phyloP scores from a whole-genome alignment of 2,113 vertebrate species.

The Perca flavescens region DNA sequence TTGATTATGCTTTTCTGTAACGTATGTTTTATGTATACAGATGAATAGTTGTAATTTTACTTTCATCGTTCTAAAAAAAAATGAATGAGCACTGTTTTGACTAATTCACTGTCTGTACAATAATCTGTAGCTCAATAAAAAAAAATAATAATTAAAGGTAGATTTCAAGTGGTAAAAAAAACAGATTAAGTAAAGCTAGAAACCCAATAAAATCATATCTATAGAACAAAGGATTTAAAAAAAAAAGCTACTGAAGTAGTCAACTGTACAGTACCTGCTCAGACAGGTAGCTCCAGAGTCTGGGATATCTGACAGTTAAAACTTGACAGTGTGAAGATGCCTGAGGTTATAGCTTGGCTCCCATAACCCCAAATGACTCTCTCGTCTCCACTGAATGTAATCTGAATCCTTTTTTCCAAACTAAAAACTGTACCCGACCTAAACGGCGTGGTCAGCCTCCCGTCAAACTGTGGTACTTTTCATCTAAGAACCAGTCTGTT shows the following conservation, averaged over 20 bases:
- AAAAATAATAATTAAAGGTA: not conserved
- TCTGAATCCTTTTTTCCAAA: not conserved
- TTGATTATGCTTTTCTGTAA: too few species aligned
- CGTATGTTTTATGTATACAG: too few species aligned
- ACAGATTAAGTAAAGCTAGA: not conserved
- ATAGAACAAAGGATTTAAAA: not conserved
- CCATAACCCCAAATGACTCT: not conserved
- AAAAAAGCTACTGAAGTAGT: not conserved
- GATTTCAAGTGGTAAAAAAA: constrained; percentile 1
- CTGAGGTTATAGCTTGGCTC: not conserved
- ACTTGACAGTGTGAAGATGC: constrained; percentile 9
- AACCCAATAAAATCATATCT: not conserved
- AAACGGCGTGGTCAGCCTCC: not conserved
- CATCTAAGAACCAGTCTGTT: not conserved
- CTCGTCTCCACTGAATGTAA: not conserved
- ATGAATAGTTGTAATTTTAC: too few species aligned
- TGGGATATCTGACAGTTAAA: not conserved
- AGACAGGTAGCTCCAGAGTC: not conserved
- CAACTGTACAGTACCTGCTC: not conserved
- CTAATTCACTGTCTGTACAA: too few species aligned
- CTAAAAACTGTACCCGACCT: not conserved
- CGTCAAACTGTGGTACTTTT: not conserved
- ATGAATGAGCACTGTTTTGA: too few species aligned
- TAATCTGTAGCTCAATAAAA: too few species aligned
- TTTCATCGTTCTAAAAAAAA: too few species aligned